Evolutionary conservation across 2,113 vertebrate genomes (phyloP).

Genomic region (Probosciger aterrimus): DNA sequence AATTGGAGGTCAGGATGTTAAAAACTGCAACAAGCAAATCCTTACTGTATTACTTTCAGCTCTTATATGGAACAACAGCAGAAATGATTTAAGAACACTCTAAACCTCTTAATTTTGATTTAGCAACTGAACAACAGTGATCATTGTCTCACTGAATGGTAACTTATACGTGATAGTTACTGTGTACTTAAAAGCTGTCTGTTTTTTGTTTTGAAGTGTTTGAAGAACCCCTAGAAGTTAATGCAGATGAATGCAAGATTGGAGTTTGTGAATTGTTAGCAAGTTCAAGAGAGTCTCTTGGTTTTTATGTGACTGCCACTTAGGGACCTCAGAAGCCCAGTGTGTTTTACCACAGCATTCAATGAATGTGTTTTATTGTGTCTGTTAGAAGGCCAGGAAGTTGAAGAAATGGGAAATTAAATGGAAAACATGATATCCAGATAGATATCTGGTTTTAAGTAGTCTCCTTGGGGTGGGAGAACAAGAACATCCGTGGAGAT

Average conservation of each 20-base stretch:
- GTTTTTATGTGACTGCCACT: neutral
- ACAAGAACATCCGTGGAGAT: neutral
- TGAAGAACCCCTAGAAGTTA: neutral
- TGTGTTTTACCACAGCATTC: neutral
- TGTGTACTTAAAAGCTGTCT: neutral
- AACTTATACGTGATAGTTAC: neutral
- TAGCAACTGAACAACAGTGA: neutral
- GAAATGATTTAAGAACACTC: neutral
- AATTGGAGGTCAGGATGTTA: neutral
- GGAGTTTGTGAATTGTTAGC: neutral
- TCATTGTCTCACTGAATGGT: neutral
- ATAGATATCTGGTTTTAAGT: neutral
- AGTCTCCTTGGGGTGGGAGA: neutral
- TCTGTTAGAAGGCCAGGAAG: neutral
- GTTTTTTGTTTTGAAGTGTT: neutral
- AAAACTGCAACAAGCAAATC: neutral
- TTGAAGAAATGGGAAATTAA: neutral
- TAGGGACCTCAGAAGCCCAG: neutral
- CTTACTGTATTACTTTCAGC: neutral
- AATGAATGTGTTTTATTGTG: neutral
- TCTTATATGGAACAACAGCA: neutral
- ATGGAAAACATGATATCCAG: rapidly evolving
- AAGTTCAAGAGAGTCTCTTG: neutral
- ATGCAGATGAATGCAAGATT: neutral
- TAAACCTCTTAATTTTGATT: neutral